These are phyloP conservation scores for Pseudococcus viburni DNA, from an alignment of 2,888 invertebrate species.

Conservation along the genomic window DNA sequence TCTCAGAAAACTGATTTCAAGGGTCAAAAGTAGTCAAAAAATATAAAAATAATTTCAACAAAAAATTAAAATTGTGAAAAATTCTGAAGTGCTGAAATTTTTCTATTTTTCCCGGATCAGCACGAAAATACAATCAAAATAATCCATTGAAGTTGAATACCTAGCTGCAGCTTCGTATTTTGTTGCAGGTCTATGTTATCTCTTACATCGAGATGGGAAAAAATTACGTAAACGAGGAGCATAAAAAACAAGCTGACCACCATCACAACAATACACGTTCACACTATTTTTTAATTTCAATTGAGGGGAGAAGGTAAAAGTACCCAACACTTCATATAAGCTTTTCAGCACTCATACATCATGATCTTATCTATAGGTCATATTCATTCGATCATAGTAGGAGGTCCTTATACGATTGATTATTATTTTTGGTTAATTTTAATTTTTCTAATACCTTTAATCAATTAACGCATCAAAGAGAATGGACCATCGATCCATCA, in stretches of 20 bases:
- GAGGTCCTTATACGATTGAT: background rate
- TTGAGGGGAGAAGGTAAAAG: background rate
- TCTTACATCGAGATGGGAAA: background rate
- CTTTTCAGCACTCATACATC: background rate
- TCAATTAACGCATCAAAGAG: conserved; percentile 32
- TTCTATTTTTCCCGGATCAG: too few relatives aligned
- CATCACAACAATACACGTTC: background rate
- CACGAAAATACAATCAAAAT: too few relatives aligned
- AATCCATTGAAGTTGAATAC: too few relatives aligned
- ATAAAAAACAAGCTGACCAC: background rate
- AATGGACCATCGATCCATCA: conserved; percentile 30
- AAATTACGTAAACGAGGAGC: background rate
- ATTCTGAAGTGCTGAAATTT: too few relatives aligned
- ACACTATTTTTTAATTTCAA: background rate
- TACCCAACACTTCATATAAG: background rate
- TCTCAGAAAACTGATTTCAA: too few relatives aligned
- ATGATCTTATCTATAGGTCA: background rate
- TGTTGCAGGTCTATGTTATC: too few relatives aligned
- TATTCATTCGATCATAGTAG: background rate
- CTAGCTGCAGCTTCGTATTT: too few relatives aligned
- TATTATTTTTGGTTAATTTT: conserved; percentile 33
- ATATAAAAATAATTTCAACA: too few relatives aligned
- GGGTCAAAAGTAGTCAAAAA: too few relatives aligned
- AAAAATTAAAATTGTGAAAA: too few relatives aligned
- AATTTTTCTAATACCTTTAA: conserved; percentile 5